Evolutionary conservation across 2,888 invertebrate genomes (phyloP).

Genomic region (Eupsilia transversa): DNA sequence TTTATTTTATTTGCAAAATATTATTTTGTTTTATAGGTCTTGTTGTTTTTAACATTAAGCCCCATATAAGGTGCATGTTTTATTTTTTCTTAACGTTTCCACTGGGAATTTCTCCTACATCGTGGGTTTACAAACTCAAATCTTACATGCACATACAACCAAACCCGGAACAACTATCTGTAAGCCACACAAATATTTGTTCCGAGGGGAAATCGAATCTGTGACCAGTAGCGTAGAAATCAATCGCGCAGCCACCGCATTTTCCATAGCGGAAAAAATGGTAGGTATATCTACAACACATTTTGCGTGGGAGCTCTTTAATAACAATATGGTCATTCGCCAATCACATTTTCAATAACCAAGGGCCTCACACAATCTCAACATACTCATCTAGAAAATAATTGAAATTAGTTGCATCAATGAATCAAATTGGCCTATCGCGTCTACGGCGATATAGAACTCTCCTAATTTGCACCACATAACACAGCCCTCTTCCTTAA

Average conservation of each 20-base stretch:
- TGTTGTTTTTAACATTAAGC: slow-evolving; percentile 29
- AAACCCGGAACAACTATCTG: slow-evolving; percentile 21
- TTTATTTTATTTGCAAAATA: slow-evolving; percentile 42
- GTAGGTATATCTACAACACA: slow-evolving; percentile 2
- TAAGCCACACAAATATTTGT: slow-evolving; percentile 32
- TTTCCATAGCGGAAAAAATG: not conserved
- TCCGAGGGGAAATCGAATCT: slow-evolving; percentile 13
- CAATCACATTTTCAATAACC: slow-evolving; percentile 22
- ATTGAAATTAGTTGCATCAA: slow-evolving; percentile 34
- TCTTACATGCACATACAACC: slow-evolving; percentile 21
- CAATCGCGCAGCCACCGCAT: slow-evolving; percentile 4
- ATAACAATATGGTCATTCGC: slow-evolving; percentile 3
- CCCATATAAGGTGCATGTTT: slow-evolving; percentile 44
- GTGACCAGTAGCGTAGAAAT: slow-evolving; percentile 26
- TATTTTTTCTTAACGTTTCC: slow-evolving; percentile 25
- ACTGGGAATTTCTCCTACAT: slow-evolving; percentile 33
- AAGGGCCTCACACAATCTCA: slow-evolving; percentile 16
- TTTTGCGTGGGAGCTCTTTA: slow-evolving; percentile 12
- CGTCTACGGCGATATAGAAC: slow-evolving; percentile 9
- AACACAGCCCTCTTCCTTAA: slow-evolving; percentile 15
- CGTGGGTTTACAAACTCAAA: slow-evolving; percentile 17
- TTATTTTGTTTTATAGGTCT: slow-evolving; percentile 24
- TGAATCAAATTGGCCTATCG: slow-evolving; percentile 1
- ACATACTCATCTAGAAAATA: slow-evolving; percentile 42
- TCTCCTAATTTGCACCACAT: slow-evolving; percentile 20